Conservation (phyloP, 2,888 invertebrate species). For the Polylopha cassiicola region DNA sequence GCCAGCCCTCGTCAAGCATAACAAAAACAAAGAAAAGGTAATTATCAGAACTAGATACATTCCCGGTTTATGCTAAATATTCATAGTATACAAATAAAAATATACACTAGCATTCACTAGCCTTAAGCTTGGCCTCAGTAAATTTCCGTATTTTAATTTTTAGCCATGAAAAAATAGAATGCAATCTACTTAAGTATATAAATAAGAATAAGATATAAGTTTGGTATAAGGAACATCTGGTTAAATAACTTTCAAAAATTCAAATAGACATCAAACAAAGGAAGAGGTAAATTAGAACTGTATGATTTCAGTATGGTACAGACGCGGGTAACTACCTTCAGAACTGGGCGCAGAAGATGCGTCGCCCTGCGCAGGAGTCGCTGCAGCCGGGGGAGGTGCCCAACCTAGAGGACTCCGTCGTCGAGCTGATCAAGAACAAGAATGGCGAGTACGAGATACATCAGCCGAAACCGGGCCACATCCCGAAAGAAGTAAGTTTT, state of each 20-base stretch:
- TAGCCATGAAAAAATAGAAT: too few relatives aligned
- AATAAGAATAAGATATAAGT: too few relatives aligned
- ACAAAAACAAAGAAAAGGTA: constrained; percentile 68
- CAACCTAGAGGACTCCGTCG: constrained; percentile 62
- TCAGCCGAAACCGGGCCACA: constrained; percentile 57
- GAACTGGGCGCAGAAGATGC: constrained; percentile 79
- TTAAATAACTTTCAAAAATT: too few relatives aligned
- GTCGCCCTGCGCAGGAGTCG: constrained; percentile 39
- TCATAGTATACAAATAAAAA: background rate
- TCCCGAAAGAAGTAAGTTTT: constrained; percentile 50
- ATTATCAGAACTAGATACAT: background rate
- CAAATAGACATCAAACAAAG: background rate
- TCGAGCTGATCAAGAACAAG: constrained; percentile 57
- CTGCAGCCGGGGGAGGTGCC: constrained; percentile 41
- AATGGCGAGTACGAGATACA: constrained; percentile 65
- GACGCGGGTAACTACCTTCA: constrained; percentile 77
- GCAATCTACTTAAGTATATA: too few relatives aligned
- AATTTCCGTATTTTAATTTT: too few relatives aligned
- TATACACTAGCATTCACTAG: background rate
- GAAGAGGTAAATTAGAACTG: too few relatives aligned
- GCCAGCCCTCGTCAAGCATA: constrained; percentile 51
- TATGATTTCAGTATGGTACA: constrained; percentile 53
- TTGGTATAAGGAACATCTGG: too few relatives aligned
- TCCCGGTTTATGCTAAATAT: constrained; percentile 6
- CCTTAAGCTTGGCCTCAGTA: too few relatives aligned